Percentiles rank a stretch among this genome's conserved stretches.
These are phyloP conservation scores for Drosophila yakuba DNA, from an alignment of 1,140 invertebrate species.

Conservation along the genomic window DNA sequence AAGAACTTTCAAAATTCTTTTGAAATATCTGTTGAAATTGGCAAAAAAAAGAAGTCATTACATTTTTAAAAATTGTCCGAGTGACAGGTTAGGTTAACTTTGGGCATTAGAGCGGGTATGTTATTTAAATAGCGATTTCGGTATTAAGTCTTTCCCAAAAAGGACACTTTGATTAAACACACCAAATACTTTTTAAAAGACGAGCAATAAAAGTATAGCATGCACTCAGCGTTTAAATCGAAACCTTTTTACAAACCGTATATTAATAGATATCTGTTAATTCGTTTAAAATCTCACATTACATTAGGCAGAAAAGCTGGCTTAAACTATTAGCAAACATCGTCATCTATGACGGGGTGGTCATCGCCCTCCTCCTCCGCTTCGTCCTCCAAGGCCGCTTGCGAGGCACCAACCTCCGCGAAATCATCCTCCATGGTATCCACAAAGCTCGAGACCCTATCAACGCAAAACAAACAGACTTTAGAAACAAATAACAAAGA, in stretches of 20 bases:
- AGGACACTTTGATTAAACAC: background rate
- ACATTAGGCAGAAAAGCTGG: background rate
- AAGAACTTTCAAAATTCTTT: too few species aligned
- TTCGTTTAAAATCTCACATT: constrained; percentile 9
- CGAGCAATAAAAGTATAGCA: background rate
- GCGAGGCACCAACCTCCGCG: constrained; percentile 55
- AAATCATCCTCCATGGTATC: constrained; percentile 75
- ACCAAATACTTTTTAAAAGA: background rate
- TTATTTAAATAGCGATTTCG: too few species aligned
- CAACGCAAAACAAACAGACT: constrained; percentile 46
- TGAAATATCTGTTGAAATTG: too few species aligned
- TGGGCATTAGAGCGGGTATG: too few species aligned
- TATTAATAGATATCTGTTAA: constrained; percentile 2
- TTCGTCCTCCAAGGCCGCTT: constrained; percentile 65
- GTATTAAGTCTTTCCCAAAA: background rate
- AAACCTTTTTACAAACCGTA: constrained; percentile 31
- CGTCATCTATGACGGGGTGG: constrained; percentile 58
- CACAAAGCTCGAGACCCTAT: constrained; percentile 71
- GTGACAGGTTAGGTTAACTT: too few species aligned
- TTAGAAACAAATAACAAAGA: constrained; percentile 33
- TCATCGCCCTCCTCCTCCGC: constrained; percentile 58
- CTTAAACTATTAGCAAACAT: constrained; percentile 71
- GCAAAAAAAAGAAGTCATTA: too few species aligned
- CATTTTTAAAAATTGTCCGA: too few species aligned
- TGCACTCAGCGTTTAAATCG: constrained; percentile 4